Evolutionary conservation across 1,140 invertebrate genomes (phyloP).

Genomic region (Holotrichia oblita): DNA sequence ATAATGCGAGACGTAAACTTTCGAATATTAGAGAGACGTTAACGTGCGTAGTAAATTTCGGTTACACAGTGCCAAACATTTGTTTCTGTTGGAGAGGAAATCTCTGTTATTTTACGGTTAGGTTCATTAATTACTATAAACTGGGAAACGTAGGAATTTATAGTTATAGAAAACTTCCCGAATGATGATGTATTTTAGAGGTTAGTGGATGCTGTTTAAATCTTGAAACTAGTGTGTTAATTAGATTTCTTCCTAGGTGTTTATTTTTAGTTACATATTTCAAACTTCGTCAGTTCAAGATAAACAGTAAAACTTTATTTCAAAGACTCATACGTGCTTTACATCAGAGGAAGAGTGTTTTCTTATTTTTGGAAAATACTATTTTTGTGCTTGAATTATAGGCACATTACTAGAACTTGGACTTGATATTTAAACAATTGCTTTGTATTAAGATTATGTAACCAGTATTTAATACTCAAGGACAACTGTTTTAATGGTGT

Average conservation of each 20-base stretch:
- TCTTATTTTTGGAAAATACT: no score
- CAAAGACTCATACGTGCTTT: no score
- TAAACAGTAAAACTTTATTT: no score
- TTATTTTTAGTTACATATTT: not conserved
- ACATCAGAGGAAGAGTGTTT: no score
- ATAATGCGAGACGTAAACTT: constrained; percentile 31
- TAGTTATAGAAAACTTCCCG: not conserved
- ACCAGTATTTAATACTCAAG: no score
- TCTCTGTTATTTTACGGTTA: constrained; percentile 32
- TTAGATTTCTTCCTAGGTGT: not conserved
- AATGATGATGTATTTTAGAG: not conserved
- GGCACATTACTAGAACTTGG: no score
- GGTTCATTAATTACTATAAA: constrained; percentile 22
- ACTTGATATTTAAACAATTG: no score
- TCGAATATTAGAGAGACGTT: constrained; percentile 26
- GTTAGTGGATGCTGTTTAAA: not conserved
- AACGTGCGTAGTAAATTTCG: constrained; percentile 23
- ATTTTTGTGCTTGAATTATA: no score
- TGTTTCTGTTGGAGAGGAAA: constrained; percentile 4
- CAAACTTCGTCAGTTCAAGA: no score
- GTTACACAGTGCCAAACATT: constrained; percentile 2
- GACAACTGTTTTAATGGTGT: no score
- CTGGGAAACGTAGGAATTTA: constrained; percentile 17
- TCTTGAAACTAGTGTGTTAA: not conserved
- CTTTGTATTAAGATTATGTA: no score